Conservation (phyloP, 2,888 invertebrate species). For the Phalera bucephala region DNA sequence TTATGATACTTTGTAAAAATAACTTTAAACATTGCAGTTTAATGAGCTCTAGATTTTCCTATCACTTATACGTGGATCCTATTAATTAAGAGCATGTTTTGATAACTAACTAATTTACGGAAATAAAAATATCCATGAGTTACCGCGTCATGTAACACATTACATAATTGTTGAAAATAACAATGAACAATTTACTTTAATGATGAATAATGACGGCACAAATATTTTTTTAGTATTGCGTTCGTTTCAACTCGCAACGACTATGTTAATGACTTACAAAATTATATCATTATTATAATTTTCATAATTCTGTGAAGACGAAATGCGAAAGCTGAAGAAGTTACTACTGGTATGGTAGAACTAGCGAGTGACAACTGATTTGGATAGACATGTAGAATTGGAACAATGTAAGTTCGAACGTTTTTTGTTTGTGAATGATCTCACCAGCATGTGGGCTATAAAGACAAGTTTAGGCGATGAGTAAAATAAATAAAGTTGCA, state of each 20-base stretch:
- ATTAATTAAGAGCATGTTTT: too few relatives aligned
- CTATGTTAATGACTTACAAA: constrained; percentile 19
- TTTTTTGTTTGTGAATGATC: constrained; percentile 48
- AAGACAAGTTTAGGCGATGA: constrained; percentile 19
- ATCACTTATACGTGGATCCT: too few relatives aligned
- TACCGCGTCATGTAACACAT: constrained; percentile 11
- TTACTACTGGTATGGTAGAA: constrained; percentile 8
- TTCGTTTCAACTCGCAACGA: constrained; percentile 23
- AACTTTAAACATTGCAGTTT: too few relatives aligned
- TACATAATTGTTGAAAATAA: constrained; percentile 32
- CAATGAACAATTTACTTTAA: constrained; percentile 40
- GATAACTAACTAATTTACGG: too few relatives aligned
- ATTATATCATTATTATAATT: constrained; percentile 28
- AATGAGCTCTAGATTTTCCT: too few relatives aligned
- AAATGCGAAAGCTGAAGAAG: constrained; percentile 15
- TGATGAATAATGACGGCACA: constrained; percentile 31
- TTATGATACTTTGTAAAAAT: too few relatives aligned
- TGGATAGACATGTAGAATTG: constrained; percentile 24
- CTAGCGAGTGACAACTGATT: constrained; percentile 14
- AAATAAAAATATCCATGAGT: too few relatives aligned
- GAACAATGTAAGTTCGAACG: constrained; percentile 23
- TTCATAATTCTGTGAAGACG: constrained; percentile 27
- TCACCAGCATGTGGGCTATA: constrained; percentile 48
- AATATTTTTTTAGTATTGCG: constrained; percentile 21
- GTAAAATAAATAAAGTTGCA: constrained; percentile 24